Evolutionary conservation across 1,140 invertebrate species (phyloP), one percentile per base, ranked within the genome.

Genomic region (Mactra quadrangularis): DNA sequence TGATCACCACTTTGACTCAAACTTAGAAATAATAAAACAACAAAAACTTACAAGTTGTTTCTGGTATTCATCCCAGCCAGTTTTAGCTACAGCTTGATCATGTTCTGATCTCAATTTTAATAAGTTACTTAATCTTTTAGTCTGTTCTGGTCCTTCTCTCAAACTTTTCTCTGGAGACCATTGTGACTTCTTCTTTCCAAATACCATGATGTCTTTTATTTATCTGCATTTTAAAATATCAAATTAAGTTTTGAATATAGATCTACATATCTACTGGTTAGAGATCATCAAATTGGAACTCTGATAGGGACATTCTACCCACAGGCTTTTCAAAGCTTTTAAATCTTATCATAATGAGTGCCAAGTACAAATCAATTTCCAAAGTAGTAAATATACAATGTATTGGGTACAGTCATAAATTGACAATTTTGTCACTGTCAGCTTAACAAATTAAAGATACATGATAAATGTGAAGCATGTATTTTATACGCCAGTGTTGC

Each of bases 61-160:
- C 76, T 88, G 81, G 50, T 88, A 84, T 38, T 59, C 84, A 25
- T 85, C 82, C 87, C 87, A 88, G 22, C 85, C 87, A 41, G 79
- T 78, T 25, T 75, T 45, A 15, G 85, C 82, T 6, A 87, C 82
- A 35, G 62, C 25, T 33, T 82, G 64, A 0, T 85, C 62, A 52
- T 88, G 86, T n/a, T 87, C 79, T 15, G 82, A 78, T 19, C 38
- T 77, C 15, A 78, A 1, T 47, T 72, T 84, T 55, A 84, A 50
- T 19, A 79, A 17, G 27, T 79, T 47, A 41, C 59, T 84, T 6
- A 84, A 33, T 31, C 55, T 17, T 25, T 53, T 81, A 38, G 86
- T 79, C 52, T 84, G 79, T 35, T 88, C 83, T 55, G 83, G 87
- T 41, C 82, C 78, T 70, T 84, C 59, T 19, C 59, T 52, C 29